Evolutionary conservation across 1,140 invertebrate genomes (phyloP).

Genomic region (Cecropterus lyciades): DNA sequence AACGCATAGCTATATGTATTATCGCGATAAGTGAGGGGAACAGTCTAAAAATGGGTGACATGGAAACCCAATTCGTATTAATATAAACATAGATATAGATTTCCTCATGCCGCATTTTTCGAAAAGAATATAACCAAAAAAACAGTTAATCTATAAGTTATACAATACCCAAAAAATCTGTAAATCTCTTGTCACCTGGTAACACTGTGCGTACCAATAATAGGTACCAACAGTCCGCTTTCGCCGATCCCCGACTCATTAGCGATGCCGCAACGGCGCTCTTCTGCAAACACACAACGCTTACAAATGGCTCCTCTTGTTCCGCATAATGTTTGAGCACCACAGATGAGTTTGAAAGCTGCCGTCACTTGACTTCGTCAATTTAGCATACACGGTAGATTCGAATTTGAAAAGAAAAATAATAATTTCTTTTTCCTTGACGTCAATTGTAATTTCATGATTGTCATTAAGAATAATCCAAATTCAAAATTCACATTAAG

Average conservation of each 20-base stretch:
- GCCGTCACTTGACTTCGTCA: slow-evolving; percentile 40
- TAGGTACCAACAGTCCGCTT: slow-evolving; percentile 45
- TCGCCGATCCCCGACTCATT: slow-evolving; percentile 70
- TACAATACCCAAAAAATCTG: slow-evolving; percentile 12
- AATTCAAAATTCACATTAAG: no score
- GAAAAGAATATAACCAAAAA: no score
- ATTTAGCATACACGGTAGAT: slow-evolving; percentile 1
- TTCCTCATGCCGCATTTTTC: no score
- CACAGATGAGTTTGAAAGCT: slow-evolving; percentile 50
- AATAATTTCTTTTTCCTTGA: no score
- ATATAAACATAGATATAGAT: no score
- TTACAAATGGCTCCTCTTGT: slow-evolving; percentile 65
- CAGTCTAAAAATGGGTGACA: no score
- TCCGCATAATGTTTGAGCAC: slow-evolving; percentile 38
- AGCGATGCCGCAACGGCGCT: slow-evolving; percentile 64
- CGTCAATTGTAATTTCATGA: no score
- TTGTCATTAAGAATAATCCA: no score
- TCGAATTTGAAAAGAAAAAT: not conserved
- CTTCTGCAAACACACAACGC: slow-evolving; percentile 70
- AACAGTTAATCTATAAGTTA: no score
- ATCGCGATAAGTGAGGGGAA: no score
- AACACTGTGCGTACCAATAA: slow-evolving; percentile 27
- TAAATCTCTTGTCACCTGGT: slow-evolving; percentile 3
- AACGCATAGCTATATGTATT: no score
- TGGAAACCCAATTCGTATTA: no score